Evolutionary conservation across 2,888 invertebrate species (phyloP), one percentile per base, ranked within the genome.

Genomic region (Pandemis corylana): DNA sequence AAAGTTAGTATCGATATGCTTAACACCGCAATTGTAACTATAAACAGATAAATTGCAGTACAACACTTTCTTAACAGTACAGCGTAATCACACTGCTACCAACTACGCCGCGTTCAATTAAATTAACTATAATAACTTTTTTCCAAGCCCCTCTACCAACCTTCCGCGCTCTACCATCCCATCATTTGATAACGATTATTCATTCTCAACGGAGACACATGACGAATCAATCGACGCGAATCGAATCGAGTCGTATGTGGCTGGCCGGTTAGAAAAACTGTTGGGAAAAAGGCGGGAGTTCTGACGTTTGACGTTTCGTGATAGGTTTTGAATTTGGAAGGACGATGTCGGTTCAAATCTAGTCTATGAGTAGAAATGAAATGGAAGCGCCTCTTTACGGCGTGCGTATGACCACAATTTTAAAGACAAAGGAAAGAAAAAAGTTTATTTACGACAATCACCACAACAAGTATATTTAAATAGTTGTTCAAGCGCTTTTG

Each of bases 161-260:
- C 56, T 71, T 71, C 65, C 28, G 20, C 41, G 36, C 70, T 67
- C 66, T 75, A 53, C 66, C 68, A 42, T 44, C 59, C 46, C 67
- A 67, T 75, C 75, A 71, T 71, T 66, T 66, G 83, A 83, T 84
- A 81, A 84, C 90, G 88, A 93, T 94, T 94, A 93, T 86, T 93
- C 93, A 93, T 94, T 94, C 85, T 88, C 75, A 84, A 92, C 91
- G 93, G 93, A 85, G 92, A 93, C 93, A 93, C 89, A 90, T 92
- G 87, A 93, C 93, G 92, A 93, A 93, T 93, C 93, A 90, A 93
- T 92, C 89, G 88, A 83, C 83, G 84, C 89, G 89, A 86, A 81
- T 86, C 86, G 84, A 85, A 88, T 87, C 87, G 85, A 85, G 87
- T 84, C 79, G 79, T 72, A 71, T 76, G 72, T 75, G 68, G 76